Percentiles rank a stretch among this genome's conserved stretches.
Conservation (phyloP, 2,113 vertebrate genomes). For the Phylloscopus whistleri region DNA sequence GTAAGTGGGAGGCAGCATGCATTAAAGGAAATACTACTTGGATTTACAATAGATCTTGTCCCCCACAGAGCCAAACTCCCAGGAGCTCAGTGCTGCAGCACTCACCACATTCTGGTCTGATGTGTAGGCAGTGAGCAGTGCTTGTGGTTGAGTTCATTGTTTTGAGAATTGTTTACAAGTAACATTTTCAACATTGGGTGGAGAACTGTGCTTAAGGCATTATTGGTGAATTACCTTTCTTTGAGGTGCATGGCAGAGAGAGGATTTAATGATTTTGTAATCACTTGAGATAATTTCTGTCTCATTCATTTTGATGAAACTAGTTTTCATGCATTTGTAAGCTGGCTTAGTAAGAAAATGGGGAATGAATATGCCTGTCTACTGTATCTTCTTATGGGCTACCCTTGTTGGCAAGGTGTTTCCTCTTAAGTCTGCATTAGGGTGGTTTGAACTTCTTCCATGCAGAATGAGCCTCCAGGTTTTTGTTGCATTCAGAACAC, state of each 20-base stretch:
- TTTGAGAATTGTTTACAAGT: neutral
- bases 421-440: neutral
- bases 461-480: neutral
- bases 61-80: neutral
- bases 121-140: neutral
- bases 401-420: neutral
- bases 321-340: neutral
- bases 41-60: neutral
- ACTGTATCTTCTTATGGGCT: neutral
- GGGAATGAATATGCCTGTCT: neutral
- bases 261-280: neutral
- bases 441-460: neutral
- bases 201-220: neutral
- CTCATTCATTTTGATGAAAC: neutral
- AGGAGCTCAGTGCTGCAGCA: neutral
- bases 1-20: neutral
- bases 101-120: neutral
- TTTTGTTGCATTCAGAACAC: neutral
- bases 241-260: neutral
- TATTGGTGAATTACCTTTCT: neutral
- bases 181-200: neutral
- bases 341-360: neutral
- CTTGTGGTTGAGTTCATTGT: neutral
- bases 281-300: neutral
- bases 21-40: neutral